Evolutionary conservation across 23 tunicate genomes (phyloP).

Genomic region (Trididemnum miniatum): DNA sequence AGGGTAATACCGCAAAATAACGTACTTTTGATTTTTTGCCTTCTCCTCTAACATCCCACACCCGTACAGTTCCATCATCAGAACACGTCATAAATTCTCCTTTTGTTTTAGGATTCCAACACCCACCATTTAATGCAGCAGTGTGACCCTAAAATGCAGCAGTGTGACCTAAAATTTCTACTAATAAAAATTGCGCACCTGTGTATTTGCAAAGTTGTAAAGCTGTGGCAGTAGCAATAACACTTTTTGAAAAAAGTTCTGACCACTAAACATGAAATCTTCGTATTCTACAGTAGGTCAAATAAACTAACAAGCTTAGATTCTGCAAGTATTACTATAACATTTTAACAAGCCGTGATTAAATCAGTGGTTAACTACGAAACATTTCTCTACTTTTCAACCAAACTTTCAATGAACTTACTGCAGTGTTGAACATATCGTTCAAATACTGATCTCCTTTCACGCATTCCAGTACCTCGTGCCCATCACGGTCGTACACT

Average conservation of each 20-base stretch:
- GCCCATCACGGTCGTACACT: constrained; percentile 93
- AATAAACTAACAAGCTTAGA: no score
- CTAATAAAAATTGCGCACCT: no score
- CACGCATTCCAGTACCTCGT: constrained; percentile 79
- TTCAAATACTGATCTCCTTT: constrained; percentile 95
- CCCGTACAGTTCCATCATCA: constrained; percentile 88
- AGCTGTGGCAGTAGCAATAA: background rate
- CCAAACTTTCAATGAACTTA: no score
- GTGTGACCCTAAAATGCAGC: constrained; percentile 87
- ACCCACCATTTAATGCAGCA: constrained; percentile 79
- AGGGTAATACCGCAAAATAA: no score
- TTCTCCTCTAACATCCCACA: constrained; percentile 66
- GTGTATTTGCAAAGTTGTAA: no score
- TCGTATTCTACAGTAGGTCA: no score
- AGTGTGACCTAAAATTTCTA: no score
- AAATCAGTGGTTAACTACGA: no score
- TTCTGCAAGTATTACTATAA: no score
- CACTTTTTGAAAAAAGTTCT: background rate
- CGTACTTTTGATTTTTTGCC: constrained; percentile 80
- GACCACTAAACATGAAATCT: no score
- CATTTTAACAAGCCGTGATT: no score
- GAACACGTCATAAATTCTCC: constrained; percentile 93
- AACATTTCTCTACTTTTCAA: no score
- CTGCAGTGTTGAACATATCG: constrained; percentile 87
- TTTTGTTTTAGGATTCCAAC: constrained; percentile 84